Base-by-base conservation (phyloP, 2,888 invertebrate genomes). In the Drosophila siamana region DNA sequence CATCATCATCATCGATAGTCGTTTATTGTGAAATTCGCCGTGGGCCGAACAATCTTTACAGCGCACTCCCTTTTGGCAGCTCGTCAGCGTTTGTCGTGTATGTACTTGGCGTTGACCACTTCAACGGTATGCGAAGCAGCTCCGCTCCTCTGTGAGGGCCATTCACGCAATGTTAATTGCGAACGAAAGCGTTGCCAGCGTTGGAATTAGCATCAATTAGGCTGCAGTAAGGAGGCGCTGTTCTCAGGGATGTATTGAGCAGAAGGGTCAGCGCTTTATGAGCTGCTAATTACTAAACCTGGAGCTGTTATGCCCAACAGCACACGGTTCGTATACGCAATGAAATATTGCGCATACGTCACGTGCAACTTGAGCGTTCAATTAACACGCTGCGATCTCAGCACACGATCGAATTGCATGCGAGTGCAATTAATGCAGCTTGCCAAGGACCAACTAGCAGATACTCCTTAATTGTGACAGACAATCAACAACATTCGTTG, bases 31-130 rank as follows among this genome's bases (percentile, higher is more conserved):
- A 85, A 89, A 80, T 74, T 60, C 38, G 89, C 88, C 89, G 89
- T 89, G 82, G 82, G 89, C 89, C 19, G 13, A 40, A 11, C 40
- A 81, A 88, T 56, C 50, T 76, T 88, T 79, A 86, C 81, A 83
- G 33, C 60, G 33, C 60, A 65, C 71, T 76, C 57, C 77, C 76
- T 76, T 76, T 76, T 66, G 57, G 55, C 80, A 26, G 76, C 68
- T 59, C 59, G 64, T 75, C 71, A 51, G n/a, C n/a, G n/a, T n/a
- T n/a, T n/a, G n/a, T n/a, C n/a, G n/a, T n/a, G n/a, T n/a, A n/a
- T 66, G 52, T 59, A 75, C 80, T 78, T 50, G 69, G 69, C 59
- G 61, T 64, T 78, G 38, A 69, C 59, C 78, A 66, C 75, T 67
- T 38, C 46, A 61, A 44, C 43, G 4, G 30, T 54, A 16, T 16